Evolutionary conservation across 1,140 invertebrate genomes (phyloP).

Genomic region (Ceratitis capitata): DNA sequence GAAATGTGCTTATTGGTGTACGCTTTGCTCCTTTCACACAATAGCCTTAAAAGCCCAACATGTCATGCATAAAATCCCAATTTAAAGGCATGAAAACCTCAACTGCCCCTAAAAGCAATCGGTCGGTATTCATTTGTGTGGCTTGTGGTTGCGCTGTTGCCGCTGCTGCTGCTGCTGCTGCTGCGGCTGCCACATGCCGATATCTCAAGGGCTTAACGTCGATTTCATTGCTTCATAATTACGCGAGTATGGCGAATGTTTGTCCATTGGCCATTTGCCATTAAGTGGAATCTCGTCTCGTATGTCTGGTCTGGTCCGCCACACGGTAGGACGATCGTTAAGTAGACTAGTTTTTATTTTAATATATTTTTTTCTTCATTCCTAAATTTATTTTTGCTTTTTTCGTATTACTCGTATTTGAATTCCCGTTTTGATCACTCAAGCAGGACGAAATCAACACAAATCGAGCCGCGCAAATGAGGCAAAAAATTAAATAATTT

Average conservation of each 20-base stretch:
- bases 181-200: not conserved
- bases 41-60: conserved; percentile 38
- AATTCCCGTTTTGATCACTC: not conserved
- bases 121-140: not conserved
- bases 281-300: conserved; percentile 3
- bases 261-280: not conserved
- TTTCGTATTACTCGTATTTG: not conserved
- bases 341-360: conserved; percentile 21
- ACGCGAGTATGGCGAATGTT: conserved; percentile 43
- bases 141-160: not conserved
- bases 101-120: conserved; percentile 6
- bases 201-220: conserved; percentile 42
- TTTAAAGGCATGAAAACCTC: conserved; percentile 37
- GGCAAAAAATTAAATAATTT: conserved; percentile 66
- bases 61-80: conserved; percentile 36
- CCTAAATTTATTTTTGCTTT: not conserved
- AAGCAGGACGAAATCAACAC: not conserved
- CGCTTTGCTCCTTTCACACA: not conserved
- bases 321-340: not conserved
- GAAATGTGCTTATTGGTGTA: not conserved
- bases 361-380: not conserved
- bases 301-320: no score
- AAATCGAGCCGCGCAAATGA: conserved; percentile 50
- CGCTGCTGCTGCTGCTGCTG: not conserved
- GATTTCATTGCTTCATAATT: conserved; percentile 51